phyloP scores from a whole-genome alignment of 1,140 invertebrate genomes.

The Nasonia longicornis region DNA sequence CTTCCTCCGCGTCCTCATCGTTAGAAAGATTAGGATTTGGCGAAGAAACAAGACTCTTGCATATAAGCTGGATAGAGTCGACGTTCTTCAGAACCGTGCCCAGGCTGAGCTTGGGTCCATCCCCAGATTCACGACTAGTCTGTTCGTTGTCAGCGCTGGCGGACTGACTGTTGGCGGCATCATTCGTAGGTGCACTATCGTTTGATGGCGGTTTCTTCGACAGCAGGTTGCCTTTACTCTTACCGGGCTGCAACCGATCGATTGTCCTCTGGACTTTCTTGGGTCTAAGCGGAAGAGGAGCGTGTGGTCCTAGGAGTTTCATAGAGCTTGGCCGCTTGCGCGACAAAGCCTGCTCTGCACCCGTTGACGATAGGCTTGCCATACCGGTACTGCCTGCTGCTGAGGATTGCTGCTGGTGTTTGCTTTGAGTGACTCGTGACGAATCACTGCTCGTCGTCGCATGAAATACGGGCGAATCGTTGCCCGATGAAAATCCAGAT shows the following conservation, averaged over 20 bases:
- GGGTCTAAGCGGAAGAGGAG: slow-evolving; percentile 70
- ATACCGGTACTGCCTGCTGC: not conserved
- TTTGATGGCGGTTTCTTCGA: slow-evolving; percentile 63
- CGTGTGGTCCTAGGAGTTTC: slow-evolving; percentile 63
- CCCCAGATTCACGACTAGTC: slow-evolving; percentile 64
- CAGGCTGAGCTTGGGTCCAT: slow-evolving; percentile 82
- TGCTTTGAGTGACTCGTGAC: slow-evolving; percentile 29
- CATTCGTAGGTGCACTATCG: slow-evolving; percentile 46
- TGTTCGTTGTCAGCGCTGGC: slow-evolving; percentile 45
- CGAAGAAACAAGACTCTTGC: slow-evolving; percentile 64
- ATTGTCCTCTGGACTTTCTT: slow-evolving; percentile 85
- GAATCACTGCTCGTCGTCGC: slow-evolving; percentile 56
- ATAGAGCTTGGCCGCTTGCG: slow-evolving; percentile 60
- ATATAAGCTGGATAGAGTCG: slow-evolving; percentile 66
- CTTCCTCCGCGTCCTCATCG: slow-evolving; percentile 62
- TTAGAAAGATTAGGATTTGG: slow-evolving; percentile 64
- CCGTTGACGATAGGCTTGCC: slow-evolving; percentile 11
- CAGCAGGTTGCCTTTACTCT: slow-evolving; percentile 86
- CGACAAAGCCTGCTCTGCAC: slow-evolving; percentile 45
- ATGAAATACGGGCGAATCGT: slow-evolving; percentile 75
- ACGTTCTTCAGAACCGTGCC: slow-evolving; percentile 81
- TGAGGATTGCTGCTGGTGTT: not conserved
- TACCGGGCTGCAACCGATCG: slow-evolving; percentile 84
- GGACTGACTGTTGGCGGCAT: slow-evolving; percentile 47
- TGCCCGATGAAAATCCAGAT: slow-evolving; percentile 79